These are phyloP conservation scores for Gadus chalcogrammus DNA, from an alignment of 2,113 vertebrate species.

Conservation along the genomic window DNA sequence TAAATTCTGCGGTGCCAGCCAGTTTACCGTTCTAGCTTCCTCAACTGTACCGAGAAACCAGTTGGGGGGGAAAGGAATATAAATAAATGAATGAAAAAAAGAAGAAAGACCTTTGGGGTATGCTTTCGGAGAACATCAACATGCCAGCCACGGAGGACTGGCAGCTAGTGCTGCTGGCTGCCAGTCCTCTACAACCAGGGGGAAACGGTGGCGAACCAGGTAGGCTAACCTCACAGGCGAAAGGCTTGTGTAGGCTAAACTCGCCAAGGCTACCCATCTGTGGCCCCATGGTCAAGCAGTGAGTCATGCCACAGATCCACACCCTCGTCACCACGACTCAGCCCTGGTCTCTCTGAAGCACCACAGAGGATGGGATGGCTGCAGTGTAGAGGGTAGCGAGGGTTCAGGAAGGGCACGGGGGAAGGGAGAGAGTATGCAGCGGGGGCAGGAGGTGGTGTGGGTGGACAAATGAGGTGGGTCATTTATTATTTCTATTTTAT, in stretches of 20 bases:
- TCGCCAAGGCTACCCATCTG: constrained; percentile 26
- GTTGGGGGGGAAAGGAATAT: not conserved
- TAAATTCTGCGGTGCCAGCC: not conserved
- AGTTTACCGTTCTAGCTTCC: not conserved
- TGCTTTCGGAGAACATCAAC: constrained; percentile 14
- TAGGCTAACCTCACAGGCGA: constrained; percentile 31
- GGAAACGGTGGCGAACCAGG: constrained; percentile 32
- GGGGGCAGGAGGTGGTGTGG: not conserved
- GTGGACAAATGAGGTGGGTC: not conserved
- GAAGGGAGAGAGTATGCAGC: not conserved
- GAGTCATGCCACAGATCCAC: constrained; percentile 23
- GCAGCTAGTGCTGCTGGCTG: constrained; percentile 2
- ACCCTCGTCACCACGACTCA: constrained; percentile 2
- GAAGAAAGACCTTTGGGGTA: constrained; percentile 2
- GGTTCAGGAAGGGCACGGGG: constrained; percentile 10
- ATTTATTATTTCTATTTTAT: too few species aligned
- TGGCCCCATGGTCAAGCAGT: constrained; percentile 32
- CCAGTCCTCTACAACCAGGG: constrained; percentile 19
- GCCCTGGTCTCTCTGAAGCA: too few species aligned
- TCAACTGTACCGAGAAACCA: constrained; percentile 1
- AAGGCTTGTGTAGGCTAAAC: not conserved
- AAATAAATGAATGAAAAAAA: too few species aligned
- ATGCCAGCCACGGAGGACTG: constrained; percentile 11
- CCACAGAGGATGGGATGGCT: not conserved
- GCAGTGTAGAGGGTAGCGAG: constrained; percentile 6